Evolutionary conservation across 2,113 vertebrate genomes (phyloP).

Genomic region (Dissostichus mawsoni): DNA sequence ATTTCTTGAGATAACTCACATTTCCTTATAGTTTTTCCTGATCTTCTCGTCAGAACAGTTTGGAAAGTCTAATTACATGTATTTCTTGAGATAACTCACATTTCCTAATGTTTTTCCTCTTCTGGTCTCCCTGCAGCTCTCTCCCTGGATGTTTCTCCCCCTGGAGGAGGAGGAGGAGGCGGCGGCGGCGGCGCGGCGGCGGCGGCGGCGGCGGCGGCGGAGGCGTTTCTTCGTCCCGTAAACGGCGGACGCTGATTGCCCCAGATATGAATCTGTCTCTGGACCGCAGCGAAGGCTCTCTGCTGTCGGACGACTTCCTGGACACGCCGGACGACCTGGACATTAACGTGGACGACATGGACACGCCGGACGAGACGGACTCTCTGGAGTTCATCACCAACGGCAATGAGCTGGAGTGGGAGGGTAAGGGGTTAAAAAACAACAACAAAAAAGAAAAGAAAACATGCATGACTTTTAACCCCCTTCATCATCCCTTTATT

Average conservation of each 20-base stretch:
- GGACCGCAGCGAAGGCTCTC: conserved; percentile 96
- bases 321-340: conserved; percentile 97
- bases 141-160: no score
- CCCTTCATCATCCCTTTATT: background rate
- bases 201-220: conserved; percentile 38
- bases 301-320: conserved; percentile 94
- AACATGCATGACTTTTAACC: background rate
- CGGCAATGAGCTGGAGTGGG: conserved; percentile 96
- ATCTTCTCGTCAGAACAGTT: no score
- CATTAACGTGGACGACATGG: conserved; percentile 96
- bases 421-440: conserved; percentile 84
- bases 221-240: conserved; percentile 77
- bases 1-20: no score
- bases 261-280: conserved; percentile 97
- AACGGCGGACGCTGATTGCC: conserved; percentile 92
- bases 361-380: conserved; percentile 96
- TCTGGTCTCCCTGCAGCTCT: no score
- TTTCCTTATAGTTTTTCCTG: no score
- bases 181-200: no score
- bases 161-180: no score
- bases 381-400: conserved; percentile 96
- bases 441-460: no score
- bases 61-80: no score
- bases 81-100: no score
- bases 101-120: no score